phyloP scores from a whole-genome alignment of 2,113 vertebrate genomes.

The Myrmophylax atrothorax region DNA sequence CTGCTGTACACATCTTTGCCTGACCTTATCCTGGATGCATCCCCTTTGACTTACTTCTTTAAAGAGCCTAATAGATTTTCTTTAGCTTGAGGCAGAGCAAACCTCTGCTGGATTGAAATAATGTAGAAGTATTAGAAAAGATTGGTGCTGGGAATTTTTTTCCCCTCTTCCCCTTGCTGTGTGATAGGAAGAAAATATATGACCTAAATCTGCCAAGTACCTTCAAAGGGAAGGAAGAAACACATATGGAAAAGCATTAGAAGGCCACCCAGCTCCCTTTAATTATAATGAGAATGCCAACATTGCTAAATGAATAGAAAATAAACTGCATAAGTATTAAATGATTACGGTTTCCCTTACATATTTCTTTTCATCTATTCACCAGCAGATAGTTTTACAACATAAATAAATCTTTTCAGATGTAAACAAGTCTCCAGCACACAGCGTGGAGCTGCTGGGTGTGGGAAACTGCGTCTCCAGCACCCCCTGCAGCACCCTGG shows the following conservation, averaged over 20 bases:
- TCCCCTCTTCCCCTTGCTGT: constrained; percentile 50
- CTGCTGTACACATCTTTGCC: constrained; percentile 48
- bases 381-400: constrained; percentile 51
- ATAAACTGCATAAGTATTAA: constrained; percentile 67
- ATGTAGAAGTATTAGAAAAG: constrained; percentile 71
- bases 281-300: constrained; percentile 69
- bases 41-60: constrained; percentile 59
- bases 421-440: constrained; percentile 19
- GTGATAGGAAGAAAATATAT: constrained; percentile 59
- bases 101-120: constrained; percentile 72
- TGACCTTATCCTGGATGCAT: constrained; percentile 44
- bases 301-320: constrained; percentile 66
- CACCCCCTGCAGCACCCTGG: constrained; percentile 26
- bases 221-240: constrained; percentile 64
- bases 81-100: constrained; percentile 68
- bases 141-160: constrained; percentile 70
- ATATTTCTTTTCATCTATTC: constrained; percentile 63
- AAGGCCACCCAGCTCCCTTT: constrained; percentile 42
- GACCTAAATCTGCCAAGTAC: constrained; percentile 75
- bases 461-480: neutral
- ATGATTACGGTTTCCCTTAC: constrained; percentile 43
- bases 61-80: constrained; percentile 73
- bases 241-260: constrained; percentile 39
- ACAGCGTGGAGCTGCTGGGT: neutral
- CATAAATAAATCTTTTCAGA: constrained; percentile 55